Conservation (phyloP, 2,888 invertebrate genomes). For the Germaria angustata region DNA sequence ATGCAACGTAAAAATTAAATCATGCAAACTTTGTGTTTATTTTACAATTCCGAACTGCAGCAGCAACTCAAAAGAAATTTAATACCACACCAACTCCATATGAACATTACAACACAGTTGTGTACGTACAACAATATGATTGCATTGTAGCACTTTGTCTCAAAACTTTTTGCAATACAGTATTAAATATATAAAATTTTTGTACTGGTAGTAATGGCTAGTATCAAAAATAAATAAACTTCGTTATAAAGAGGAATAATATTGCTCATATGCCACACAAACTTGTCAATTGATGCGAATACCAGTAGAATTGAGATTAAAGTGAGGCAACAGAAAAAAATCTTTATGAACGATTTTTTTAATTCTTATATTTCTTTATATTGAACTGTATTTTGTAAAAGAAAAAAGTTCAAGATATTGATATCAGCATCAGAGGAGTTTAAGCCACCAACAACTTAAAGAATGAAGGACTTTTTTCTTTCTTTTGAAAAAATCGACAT, state of each 20-base stretch:
- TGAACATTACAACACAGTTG: too few relatives aligned
- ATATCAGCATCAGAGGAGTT: slow-evolving; percentile 50
- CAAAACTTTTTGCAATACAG: slow-evolving; percentile 9
- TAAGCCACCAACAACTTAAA: slow-evolving; percentile 63
- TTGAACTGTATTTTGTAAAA: slow-evolving; percentile 35
- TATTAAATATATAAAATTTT: not conserved
- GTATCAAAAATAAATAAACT: slow-evolving; percentile 34
- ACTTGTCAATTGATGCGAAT: slow-evolving; percentile 66
- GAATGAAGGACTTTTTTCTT: slow-evolving; percentile 55
- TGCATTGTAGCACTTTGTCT: not conserved
- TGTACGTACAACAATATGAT: not conserved
- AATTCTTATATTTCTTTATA: slow-evolving; percentile 31
- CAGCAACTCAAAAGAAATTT: slow-evolving; percentile 58
- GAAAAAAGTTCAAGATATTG: slow-evolving; percentile 26
- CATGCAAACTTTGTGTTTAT: slow-evolving; percentile 64
- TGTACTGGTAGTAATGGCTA: not conserved
- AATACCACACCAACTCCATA: slow-evolving; percentile 42
- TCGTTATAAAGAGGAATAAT: slow-evolving; percentile 44
- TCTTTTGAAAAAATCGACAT: slow-evolving; percentile 9
- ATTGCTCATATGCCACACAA: slow-evolving; percentile 61
- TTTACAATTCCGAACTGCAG: slow-evolving; percentile 50
- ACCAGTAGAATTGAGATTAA: slow-evolving; percentile 63
- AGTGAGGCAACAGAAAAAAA: slow-evolving; percentile 28
- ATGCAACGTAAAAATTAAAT: slow-evolving; percentile 47
- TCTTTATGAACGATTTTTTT: slow-evolving; percentile 10